Base-by-base conservation (phyloP, 2,113 vertebrate genomes). In the Monopterus albus region DNA sequence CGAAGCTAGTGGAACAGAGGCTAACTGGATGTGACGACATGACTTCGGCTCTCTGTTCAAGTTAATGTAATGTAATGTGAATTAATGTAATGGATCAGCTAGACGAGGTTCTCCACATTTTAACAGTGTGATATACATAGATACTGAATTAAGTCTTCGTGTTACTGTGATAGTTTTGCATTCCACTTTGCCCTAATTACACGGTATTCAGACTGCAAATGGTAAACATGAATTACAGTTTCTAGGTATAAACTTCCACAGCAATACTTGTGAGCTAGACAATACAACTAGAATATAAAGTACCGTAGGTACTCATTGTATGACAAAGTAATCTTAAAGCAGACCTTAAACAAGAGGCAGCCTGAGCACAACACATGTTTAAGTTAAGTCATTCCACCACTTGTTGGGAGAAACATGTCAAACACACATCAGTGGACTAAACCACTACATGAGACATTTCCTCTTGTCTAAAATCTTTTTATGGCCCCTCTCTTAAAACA, bases 401-500 rank as follows among this genome's bases (percentile, higher is more conserved):
- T 47, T 52, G 21, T 55, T 25, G 55, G 4, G n/a, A 53, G 60
- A 33, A 43, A 46, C 25, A 68, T 61, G 57, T 72, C 69, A 74
- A 81, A 61, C 46, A 80, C 64, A 71, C 40, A 70, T 74, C 20
- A 66, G 63, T 23, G 28, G 28, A 61, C 53, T 79, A 26, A 83
- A 81, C 72, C 73, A 47, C 47, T 71, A 69, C 78, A 77, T 36
- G 36, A 59, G 56, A 36, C 8, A 2, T 79, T 78, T 78, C 36
- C 59, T 72, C 28, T 43, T 56, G 20, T 49, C 51, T 52, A 52
- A 86, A 87, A 59, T 59, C 33, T 35, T 74, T 88, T 87, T 74
- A 79, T 46, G 60, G 35, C 28, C 25, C 45, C 26, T 18, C 64
- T 71, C 76, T 73, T 33, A 62, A 87, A 91, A 74, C 79, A 82